A percentile compares a stretch with the other conserved stretches of the same genome.
Evolutionary conservation across 2,888 invertebrate species (phyloP).

Genomic region (Coleophora deauratella): DNA sequence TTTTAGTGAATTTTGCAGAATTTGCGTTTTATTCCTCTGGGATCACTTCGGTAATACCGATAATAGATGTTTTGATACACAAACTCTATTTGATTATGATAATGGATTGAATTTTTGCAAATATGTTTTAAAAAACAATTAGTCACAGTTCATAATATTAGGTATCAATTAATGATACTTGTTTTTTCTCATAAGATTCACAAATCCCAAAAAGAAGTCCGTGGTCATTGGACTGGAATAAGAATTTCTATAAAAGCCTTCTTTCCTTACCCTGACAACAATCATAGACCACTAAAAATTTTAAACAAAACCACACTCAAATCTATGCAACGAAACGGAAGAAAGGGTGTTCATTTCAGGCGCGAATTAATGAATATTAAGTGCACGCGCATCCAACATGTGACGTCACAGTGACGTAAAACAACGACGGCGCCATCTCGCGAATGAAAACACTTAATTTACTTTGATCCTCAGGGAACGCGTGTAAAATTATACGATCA

Average conservation of each 20-base stretch:
- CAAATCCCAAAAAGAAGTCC: no score
- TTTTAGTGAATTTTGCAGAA: constrained; percentile 56
- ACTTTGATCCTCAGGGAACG: constrained; percentile 9
- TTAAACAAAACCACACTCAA: constrained; percentile 35
- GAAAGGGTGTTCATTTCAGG: constrained; percentile 34
- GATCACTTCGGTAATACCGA: constrained; percentile 28
- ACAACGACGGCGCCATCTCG: constrained; percentile 28
- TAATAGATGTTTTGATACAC: constrained; percentile 70
- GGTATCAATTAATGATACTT: no score
- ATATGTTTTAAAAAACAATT: no score
- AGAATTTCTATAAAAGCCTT: neutral
- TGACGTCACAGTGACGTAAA: constrained; percentile 11
- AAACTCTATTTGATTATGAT: constrained; percentile 37
- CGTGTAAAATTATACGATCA: constrained; percentile 10
- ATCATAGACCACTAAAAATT: no score
- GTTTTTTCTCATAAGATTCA: no score
- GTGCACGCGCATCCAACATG: constrained; percentile 35
- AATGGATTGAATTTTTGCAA: constrained; percentile 27
- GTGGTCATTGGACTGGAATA: no score
- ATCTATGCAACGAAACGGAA: constrained; percentile 41
- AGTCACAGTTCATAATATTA: no score
- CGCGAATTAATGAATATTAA: constrained; percentile 64
- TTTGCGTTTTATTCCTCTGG: constrained; percentile 43
- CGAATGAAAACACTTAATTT: constrained; percentile 34
- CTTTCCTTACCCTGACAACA: no score